Evolutionary conservation across 2,113 vertebrate species (phyloP), one percentile per base, ranked within the genome.

Genomic region (Erythrocebus patas): DNA sequence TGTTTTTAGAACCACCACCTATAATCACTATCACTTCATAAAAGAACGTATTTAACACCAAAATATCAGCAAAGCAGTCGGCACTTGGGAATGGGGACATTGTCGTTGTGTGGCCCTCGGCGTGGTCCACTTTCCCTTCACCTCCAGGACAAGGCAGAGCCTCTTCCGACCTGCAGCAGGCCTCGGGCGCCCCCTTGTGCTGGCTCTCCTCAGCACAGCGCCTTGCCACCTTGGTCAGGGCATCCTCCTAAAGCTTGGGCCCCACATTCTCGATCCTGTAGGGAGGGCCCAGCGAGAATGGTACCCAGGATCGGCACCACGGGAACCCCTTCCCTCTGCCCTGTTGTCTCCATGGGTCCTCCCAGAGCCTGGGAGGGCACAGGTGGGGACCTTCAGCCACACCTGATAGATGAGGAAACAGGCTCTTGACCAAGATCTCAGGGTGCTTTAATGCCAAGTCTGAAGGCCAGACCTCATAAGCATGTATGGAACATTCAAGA

Each of bases 61-160:
- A 8, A 23, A 61, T 7, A 0, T 32, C 64, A 14, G 52, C 30
- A 12, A 10, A 32, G 93, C 38, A 5, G 16, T 9, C 59, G 3
- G 35, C 16, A 27, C 40, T 38, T 48, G 11, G 0, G 2, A 43
- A 45, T 22, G 30, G 59, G 70, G 55, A 23, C 23, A 1, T 3
- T 10, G 32, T 18, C 40, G 35, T 9, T 9, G 8, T 5, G 23
- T 6, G 18, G 0, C 55, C 6, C 35, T 35, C 20, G 1, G 70
- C 0, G 1, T 8, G 2, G 23, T 40, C 55, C 14, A 3, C 0
- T 17, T 17, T 8, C 18, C 0, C 45, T 27, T 0, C 3, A 3
- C 43, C 50, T 6, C 14, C n/a, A 0, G 38, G 32, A 1, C 38
- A 32, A 27, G 52, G 40, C 30, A 32, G 79, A 5, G 43, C 35